Conservation (phyloP, 2,888 invertebrate species). For the Aspidiotus rigidus region DNA sequence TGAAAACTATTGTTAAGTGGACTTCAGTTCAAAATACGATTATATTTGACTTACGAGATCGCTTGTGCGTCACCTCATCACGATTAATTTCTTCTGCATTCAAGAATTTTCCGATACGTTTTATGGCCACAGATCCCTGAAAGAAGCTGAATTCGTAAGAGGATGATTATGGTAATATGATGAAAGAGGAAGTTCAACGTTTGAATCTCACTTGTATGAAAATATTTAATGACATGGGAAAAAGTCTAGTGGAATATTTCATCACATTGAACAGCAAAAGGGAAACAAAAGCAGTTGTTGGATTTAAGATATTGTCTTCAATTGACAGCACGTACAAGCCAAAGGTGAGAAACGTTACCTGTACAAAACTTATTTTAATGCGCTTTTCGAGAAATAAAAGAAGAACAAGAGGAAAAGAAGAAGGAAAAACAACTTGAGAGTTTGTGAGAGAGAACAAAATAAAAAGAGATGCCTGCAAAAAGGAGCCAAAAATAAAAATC, state of each 20-base stretch:
- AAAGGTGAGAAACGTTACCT: conserved; percentile 65
- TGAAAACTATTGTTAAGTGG: too few species aligned
- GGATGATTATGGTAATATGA: too few species aligned
- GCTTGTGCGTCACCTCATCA: conserved; percentile 43
- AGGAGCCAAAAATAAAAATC: too few species aligned
- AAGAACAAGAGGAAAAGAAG: too few species aligned
- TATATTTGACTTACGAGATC: conserved; percentile 39
- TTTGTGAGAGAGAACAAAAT: too few species aligned
- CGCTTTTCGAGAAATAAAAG: too few species aligned
- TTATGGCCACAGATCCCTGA: conserved; percentile 48
- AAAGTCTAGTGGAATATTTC: conserved; percentile 88
- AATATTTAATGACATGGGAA: conserved; percentile 87
- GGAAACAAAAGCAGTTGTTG: conserved; percentile 88
- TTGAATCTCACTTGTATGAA: conserved; percentile 63
- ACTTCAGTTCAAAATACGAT: too few species aligned
- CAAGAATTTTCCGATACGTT: conserved; percentile 50
- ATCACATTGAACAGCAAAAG: conserved; percentile 95
- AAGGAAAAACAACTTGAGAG: too few species aligned
- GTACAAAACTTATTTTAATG: conserved; percentile 12
- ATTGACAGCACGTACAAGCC: conserved; percentile 79
- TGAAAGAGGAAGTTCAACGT: too few species aligned
- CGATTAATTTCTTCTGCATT: conserved; percentile 49
- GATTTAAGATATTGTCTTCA: conserved; percentile 72
- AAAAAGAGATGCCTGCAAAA: too few species aligned
- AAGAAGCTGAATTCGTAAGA: too few species aligned